Evolutionary conservation across 2,113 vertebrate species (phyloP).

Genomic region (Aspiorhynchus laticeps): DNA sequence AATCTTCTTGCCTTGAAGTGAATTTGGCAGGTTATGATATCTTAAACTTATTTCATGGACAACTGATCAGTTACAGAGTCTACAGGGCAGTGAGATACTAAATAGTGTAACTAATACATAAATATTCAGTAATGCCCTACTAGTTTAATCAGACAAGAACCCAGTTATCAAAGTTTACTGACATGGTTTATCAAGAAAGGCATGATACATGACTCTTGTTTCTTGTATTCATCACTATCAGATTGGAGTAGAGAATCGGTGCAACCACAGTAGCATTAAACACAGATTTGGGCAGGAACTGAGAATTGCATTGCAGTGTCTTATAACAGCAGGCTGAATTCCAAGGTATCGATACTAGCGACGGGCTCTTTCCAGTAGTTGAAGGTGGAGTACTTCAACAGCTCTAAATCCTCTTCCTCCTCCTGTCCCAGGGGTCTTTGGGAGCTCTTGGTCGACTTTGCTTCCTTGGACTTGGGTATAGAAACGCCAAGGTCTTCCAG

Average conservation of each 20-base stretch:
- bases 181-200: slow-evolving; percentile 2
- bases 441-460: slow-evolving; percentile 43
- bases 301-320: not conserved
- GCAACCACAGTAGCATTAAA: not conserved
- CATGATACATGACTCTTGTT: not conserved
- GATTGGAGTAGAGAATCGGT: not conserved
- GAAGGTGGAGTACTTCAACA: slow-evolving; percentile 86
- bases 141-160: not conserved
- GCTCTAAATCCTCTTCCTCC: slow-evolving; percentile 53
- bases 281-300: not conserved
- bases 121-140: not conserved
- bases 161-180: not conserved
- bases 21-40: not conserved
- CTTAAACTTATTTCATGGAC: not conserved
- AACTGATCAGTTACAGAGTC: not conserved
- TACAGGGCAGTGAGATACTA: slow-evolving; percentile 1
- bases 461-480: slow-evolving; percentile 66
- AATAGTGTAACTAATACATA: not conserved
- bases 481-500: slow-evolving; percentile 82
- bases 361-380: slow-evolving; percentile 95
- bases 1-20: not conserved
- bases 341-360: slow-evolving; percentile 79
- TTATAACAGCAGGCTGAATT: slow-evolving; percentile 83
- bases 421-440: slow-evolving; percentile 29
- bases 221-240: not conserved